Percentiles rank a stretch among this genome's conserved stretches.
phyloP scores from a whole-genome alignment of 2,113 vertebrate genomes.

The Oreotrochilus melanogaster region DNA sequence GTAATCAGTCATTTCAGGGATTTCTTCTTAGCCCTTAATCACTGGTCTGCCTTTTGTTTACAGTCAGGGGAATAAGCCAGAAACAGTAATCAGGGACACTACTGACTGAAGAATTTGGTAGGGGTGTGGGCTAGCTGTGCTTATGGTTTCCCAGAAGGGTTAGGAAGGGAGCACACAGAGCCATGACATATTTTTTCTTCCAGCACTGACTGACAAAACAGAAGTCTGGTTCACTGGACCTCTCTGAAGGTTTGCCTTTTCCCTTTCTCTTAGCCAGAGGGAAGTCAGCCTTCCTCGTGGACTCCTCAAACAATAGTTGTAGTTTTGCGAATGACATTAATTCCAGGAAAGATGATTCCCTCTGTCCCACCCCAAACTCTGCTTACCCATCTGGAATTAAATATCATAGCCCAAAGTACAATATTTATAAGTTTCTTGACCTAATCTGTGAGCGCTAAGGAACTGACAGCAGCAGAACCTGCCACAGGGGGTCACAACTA shows the following conservation, averaged over 20 bases:
- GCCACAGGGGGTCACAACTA: not conserved
- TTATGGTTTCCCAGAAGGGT: not conserved
- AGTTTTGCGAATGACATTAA: not conserved
- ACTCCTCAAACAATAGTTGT: not conserved
- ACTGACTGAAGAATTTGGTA: not conserved
- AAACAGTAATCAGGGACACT: not conserved
- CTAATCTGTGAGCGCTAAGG: rapidly evolving
- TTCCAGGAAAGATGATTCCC: not conserved
- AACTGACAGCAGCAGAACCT: not conserved
- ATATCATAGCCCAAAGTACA: not conserved
- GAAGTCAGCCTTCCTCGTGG: not conserved
- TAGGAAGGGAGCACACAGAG: not conserved
- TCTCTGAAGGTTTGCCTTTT: not conserved
- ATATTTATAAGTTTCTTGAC: not conserved
- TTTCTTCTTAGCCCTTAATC: not conserved
- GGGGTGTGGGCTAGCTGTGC: not conserved
- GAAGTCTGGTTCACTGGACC: not conserved
- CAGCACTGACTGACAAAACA: not conserved
- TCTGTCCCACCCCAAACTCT: not conserved
- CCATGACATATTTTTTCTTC: not conserved
- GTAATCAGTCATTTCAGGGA: not conserved
- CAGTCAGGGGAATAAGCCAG: not conserved
- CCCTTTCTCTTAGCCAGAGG: not conserved
- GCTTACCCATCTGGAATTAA: not conserved
- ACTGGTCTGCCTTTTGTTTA: not conserved